A percentile compares a stretch with the other conserved stretches of the same genome.
Conservation (phyloP, 30 jellyfish, hydroid and myxozoan species). For the Hydractinia symbiolongicarpus region DNA sequence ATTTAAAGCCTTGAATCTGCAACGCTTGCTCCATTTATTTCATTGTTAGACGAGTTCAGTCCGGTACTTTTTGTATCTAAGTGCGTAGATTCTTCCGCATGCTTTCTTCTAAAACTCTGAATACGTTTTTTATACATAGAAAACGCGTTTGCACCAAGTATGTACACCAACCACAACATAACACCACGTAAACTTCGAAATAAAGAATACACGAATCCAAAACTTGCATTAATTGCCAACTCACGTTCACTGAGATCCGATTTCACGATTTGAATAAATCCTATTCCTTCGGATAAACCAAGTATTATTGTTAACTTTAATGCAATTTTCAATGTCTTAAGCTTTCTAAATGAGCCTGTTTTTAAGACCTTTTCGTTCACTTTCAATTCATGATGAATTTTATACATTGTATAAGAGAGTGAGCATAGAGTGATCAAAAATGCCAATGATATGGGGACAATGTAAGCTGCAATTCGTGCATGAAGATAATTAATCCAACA, state of each 20-base stretch:
- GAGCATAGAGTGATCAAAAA: not conserved
- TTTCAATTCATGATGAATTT: not conserved
- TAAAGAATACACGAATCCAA: constrained; percentile 8
- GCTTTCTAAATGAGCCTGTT: not conserved
- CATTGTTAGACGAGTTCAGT: no score
- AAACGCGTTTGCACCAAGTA: not conserved
- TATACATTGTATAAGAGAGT: not conserved
- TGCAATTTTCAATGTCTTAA: not conserved
- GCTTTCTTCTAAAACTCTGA: no score
- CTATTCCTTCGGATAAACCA: constrained; percentile 12
- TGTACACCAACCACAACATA: constrained; percentile 15
- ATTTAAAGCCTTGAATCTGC: no score
- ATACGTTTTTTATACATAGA: no score
- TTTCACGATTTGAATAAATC: constrained; percentile 1
- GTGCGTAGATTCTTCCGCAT: no score
- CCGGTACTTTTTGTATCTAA: no score
- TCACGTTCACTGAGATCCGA: not conserved
- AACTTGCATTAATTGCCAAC: not conserved
- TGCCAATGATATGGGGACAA: not conserved
- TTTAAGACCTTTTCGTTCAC: not conserved
- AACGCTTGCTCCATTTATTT: no score
- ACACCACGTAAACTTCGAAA: constrained; percentile 20
- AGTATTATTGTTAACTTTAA: not conserved
- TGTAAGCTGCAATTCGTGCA: constrained; percentile 14
- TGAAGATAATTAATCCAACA: constrained; percentile 8